Base-by-base conservation (phyloP, 2,888 invertebrate species). In the Ophion ventricosus region DNA sequence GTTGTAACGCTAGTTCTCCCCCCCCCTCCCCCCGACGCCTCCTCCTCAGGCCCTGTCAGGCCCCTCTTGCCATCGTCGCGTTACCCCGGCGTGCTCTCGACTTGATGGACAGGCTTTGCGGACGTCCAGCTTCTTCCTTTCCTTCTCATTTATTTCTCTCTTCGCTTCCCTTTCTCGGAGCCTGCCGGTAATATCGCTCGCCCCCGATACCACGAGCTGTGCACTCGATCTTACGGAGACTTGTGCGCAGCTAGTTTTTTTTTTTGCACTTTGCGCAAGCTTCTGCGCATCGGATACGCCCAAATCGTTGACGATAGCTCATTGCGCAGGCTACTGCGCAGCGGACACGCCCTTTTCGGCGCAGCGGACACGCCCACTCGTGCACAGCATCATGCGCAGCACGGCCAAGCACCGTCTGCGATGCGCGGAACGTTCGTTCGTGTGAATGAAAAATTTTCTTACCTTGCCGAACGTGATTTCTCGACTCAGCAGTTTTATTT, bases 21-120 rank as follows among this genome's bases (percentile, higher is more conserved):
- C 25, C 29, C 54, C 25, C n/a, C n/a, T n/a, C n/a, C n/a, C n/a
- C n/a, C n/a, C n/a, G n/a, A n/a, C n/a, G n/a, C n/a, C n/a, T n/a
- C n/a, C 69, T 35, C 20, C 64, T n/a, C 10, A 17, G 49, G 2
- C 14, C 49, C 49, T 49, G 49, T 49, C 49, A 49, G 49, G 35
- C 10, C 64, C 35, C 40, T n/a, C 20, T 20, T 40, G 10, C n/a
- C 20, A 20, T 67, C 64, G 8, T 67, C 14, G 77, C 77, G 73
- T 64, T 81, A 79, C 82, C 72, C 35, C 20, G 67, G 88, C 86
- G 89, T 90, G 89, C 89, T 85, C 86, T 86, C 87, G 85, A 87
- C 88, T 84, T 90, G 91, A 91, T 88, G 86, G 91, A 91, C 91
- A 89, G 90, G 89, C 90, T 88, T 87, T 88, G 88, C 86, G 84